Percentiles rank a stretch among this genome's conserved stretches.
Evolutionary conservation across 2,888 invertebrate species (phyloP).

Genomic region (Cheilosia scutellata): DNA sequence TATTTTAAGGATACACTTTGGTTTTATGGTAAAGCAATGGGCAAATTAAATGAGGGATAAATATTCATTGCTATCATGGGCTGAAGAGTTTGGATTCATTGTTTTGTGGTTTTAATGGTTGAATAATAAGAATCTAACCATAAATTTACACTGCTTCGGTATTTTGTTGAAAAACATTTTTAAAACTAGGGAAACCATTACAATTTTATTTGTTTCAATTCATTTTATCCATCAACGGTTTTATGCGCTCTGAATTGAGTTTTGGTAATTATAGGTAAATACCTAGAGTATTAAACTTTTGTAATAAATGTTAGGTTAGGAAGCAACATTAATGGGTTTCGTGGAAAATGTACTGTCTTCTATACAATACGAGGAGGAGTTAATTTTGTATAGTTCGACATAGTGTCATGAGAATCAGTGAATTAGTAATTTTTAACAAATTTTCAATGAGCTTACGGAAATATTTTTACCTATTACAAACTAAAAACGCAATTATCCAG

Average conservation of each 20-base stretch:
- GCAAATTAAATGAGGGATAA: constrained; percentile 40
- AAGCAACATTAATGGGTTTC: too few species aligned
- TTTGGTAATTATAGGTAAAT: not conserved
- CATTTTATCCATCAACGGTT: not conserved
- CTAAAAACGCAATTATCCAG: too few species aligned
- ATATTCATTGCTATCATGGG: constrained; percentile 41
- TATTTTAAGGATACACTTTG: constrained; percentile 53
- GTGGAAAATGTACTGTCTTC: too few species aligned
- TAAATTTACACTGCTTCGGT: constrained; percentile 59
- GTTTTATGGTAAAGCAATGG: constrained; percentile 59
- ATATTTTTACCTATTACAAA: too few species aligned
- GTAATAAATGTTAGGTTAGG: too few species aligned
- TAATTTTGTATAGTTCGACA: too few species aligned
- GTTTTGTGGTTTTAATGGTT: constrained; percentile 19
- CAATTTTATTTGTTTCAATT: not conserved
- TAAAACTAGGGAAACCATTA: not conserved
- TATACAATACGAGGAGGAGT: too few species aligned
- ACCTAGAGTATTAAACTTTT: too few species aligned
- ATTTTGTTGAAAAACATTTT: not conserved
- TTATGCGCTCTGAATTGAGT: not conserved
- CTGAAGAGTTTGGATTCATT: constrained; percentile 39
- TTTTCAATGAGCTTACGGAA: too few species aligned
- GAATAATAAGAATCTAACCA: constrained; percentile 22
- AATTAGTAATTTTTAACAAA: too few species aligned
- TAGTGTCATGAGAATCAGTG: too few species aligned